Percentiles rank a stretch among this genome's conserved stretches.
These are phyloP conservation scores for Drosophila prolongata DNA, from an alignment of 2,888 invertebrate species.

Conservation along the genomic window DNA sequence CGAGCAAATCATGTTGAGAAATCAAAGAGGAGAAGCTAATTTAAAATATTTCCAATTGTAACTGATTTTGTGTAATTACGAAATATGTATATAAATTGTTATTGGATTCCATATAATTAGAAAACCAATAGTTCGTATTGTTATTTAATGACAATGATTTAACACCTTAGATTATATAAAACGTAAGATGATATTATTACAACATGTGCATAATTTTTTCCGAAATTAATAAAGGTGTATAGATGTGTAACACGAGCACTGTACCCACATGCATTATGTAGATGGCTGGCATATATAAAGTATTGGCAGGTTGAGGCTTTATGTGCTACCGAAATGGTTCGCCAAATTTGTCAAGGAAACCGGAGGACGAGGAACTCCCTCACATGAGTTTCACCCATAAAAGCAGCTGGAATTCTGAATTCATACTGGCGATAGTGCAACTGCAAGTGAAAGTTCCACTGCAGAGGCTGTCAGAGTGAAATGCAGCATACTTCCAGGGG, in stretches of 20 bases:
- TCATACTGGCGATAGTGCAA: slow-evolving; percentile 9
- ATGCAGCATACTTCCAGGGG: slow-evolving; percentile 56
- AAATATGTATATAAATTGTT: too few species aligned
- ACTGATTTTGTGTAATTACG: too few species aligned
- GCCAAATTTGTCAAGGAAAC: slow-evolving; percentile 34
- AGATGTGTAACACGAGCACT: not conserved
- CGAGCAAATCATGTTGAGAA: too few species aligned
- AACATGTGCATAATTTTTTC: too few species aligned
- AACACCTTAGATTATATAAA: too few species aligned
- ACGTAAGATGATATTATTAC: too few species aligned
- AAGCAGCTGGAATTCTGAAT: slow-evolving; percentile 2
- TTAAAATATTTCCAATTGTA: too few species aligned
- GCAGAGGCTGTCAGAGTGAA: slow-evolving; percentile 39
- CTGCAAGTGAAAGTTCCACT: slow-evolving; percentile 5
- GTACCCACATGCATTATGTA: slow-evolving; percentile 17
- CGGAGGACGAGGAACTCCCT: not conserved
- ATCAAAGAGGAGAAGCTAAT: too few species aligned
- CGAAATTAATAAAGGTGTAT: too few species aligned
- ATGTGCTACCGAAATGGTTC: slow-evolving; percentile 34
- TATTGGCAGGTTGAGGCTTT: slow-evolving; percentile 26
- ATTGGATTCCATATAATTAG: too few species aligned
- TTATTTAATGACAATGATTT: too few species aligned
- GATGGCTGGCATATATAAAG: slow-evolving; percentile 14
- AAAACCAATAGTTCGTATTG: too few species aligned
- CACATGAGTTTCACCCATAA: slow-evolving; percentile 7